Base-by-base conservation (phyloP, 2,113 vertebrate genomes). In the Elephas maximus region DNA sequence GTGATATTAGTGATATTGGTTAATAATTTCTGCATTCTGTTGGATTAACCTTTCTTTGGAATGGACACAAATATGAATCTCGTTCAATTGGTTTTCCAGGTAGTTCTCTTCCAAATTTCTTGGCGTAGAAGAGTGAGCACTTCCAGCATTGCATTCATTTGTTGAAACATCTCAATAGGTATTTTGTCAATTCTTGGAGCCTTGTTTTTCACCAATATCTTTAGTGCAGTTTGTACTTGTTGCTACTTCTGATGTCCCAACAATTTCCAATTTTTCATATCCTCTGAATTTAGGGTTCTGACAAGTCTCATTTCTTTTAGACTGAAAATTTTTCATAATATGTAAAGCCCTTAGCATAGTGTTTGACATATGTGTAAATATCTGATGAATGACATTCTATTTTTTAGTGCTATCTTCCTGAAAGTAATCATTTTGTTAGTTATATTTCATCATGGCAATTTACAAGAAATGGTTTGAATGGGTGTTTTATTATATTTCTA, bases 331-430 rank as follows among this genome's bases (percentile, higher is more conserved):
- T 86, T 94, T 95, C 41, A 37, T 44, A 63, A 20, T 48, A 62
- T 45, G 9, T 74, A 26, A 89, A 94, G 73, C 4, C 23, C 67
- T 20, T 92, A 71, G 20, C 62, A 73, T 5, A 41, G 41, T 41
- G 5, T 83, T 94, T 92, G 41, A 44, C 6, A 89, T 1, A 63
- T 45, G 11, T 57, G 67, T 82, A 91, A 84, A 71, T 84, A 85
- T 80, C 91, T 81, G 24, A 89, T 94, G 33, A 78, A 74, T 94
- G 18, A 2, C 6, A 79, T 62, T 88, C 92, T 88, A 82, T 93
- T 89, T 89, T 91, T 90, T 76, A 92, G 44, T 76, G 41, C 10
- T 90, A 57, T 82, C n/a, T 24, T 93, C 37, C 37, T 60, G 37
- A 37, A 95, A 48, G 10, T 48, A 73, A 74, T 76, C 18, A 90